Percentiles rank a stretch among this genome's conserved stretches.
These are phyloP conservation scores for Phalacrocorax brasilianus DNA, from an alignment of 2,113 vertebrate genomes.

Conservation along the genomic window DNA sequence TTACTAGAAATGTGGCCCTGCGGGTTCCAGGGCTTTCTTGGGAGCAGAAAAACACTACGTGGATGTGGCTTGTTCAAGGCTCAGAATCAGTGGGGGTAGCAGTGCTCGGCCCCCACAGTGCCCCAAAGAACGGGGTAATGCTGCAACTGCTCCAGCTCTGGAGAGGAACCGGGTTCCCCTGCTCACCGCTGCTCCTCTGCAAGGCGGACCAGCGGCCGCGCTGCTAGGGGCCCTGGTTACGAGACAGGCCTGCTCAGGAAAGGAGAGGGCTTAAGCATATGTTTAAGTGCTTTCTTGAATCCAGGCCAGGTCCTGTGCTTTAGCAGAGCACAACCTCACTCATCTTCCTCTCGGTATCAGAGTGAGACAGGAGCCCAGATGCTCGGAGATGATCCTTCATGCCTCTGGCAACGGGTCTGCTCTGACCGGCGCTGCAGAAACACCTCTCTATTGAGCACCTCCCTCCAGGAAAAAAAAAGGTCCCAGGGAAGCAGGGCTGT, in stretches of 20 bases:
- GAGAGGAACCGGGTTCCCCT: background rate
- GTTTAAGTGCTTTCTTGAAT: background rate
- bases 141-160: background rate
- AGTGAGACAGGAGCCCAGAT: background rate
- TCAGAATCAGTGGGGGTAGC: rapidly evolving
- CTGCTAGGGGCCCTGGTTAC: background rate
- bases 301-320: background rate
- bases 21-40: background rate
- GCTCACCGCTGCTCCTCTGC: background rate
- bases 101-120: background rate
- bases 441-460: background rate
- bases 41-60: background rate
- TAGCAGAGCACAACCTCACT: background rate
- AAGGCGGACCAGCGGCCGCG: rapidly evolving
- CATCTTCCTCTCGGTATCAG: background rate
- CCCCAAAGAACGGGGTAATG: background rate
- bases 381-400: background rate
- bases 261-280: background rate
- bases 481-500: background rate
- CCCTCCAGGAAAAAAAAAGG: background rate
- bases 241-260: background rate
- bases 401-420: background rate
- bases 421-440: background rate
- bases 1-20: background rate
- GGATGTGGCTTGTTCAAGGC: background rate